These are phyloP conservation scores for Elaphurus davidianus DNA, from an alignment of 2,113 vertebrate species.

Conservation along the genomic window DNA sequence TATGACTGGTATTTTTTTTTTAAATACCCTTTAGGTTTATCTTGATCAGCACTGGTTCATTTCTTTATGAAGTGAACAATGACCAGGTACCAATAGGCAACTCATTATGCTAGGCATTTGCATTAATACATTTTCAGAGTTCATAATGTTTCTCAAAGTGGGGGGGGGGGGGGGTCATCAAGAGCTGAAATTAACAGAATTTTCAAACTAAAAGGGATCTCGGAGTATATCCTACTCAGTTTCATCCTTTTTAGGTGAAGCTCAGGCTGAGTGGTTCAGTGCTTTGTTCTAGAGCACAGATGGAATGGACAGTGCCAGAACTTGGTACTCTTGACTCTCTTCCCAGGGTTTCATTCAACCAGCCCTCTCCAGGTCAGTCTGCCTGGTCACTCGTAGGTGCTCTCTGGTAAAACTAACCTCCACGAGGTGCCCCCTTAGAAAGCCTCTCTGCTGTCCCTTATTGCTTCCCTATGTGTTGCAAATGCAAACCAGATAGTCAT, in stretches of 20 bases:
- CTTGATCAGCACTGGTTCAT: neutral
- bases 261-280: neutral
- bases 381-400: neutral
- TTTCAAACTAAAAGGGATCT: neutral
- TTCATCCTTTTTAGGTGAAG: neutral
- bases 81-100: neutral
- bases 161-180: neutral
- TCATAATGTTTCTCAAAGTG: neutral
- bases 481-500: conserved; percentile 38
- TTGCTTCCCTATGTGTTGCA: conserved; percentile 19
- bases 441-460: neutral
- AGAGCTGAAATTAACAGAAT: neutral
- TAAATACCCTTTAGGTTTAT: neutral
- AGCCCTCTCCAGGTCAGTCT: neutral
- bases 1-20: neutral
- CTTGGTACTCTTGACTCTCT: neutral
- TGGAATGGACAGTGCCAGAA: neutral
- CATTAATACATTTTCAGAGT: neutral
- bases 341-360: no score
- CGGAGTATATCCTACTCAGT: neutral
- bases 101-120: neutral
- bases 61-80: neutral
- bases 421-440: conserved; percentile 3
- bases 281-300: neutral
- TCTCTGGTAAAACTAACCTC: neutral